Percentiles rank a stretch among this genome's conserved stretches.
Evolutionary conservation across 2,888 invertebrate species (phyloP).

Genomic region (Euplagia quadripunctaria): DNA sequence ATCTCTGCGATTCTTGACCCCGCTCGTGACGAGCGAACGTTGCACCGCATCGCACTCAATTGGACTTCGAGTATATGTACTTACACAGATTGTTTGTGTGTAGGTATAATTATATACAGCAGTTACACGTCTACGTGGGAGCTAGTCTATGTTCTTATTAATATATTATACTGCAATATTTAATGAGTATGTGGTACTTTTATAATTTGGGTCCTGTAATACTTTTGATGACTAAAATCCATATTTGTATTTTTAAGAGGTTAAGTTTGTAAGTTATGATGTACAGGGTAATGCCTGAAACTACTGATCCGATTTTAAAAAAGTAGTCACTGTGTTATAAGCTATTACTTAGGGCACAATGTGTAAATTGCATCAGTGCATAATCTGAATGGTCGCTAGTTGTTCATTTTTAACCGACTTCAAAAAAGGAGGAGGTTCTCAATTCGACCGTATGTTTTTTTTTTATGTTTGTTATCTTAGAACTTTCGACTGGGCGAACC

Average conservation of each 20-base stretch:
- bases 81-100: slow-evolving; percentile 35
- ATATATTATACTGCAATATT: background rate
- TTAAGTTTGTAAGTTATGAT: no score
- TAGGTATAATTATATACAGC: slow-evolving; percentile 21
- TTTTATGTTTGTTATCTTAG: no score
- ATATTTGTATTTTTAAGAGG: background rate
- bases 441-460: no score
- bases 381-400: no score
- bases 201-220: slow-evolving; percentile 4
- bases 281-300: no score
- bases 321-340: no score
- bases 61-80: slow-evolving; percentile 51
- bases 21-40: slow-evolving; percentile 82
- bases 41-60: slow-evolving; percentile 83
- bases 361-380: no score
- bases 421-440: no score
- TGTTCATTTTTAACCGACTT: no score
- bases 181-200: background rate
- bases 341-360: no score
- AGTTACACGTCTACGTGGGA: slow-evolving; percentile 51
- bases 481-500: no score
- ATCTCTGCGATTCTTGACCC: slow-evolving; percentile 81
- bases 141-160: slow-evolving; percentile 28
- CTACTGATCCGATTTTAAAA: no score
- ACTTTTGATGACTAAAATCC: background rate